Evolutionary conservation across 2,113 vertebrate genomes (phyloP).

Genomic region (Embiotoca jacksoni): DNA sequence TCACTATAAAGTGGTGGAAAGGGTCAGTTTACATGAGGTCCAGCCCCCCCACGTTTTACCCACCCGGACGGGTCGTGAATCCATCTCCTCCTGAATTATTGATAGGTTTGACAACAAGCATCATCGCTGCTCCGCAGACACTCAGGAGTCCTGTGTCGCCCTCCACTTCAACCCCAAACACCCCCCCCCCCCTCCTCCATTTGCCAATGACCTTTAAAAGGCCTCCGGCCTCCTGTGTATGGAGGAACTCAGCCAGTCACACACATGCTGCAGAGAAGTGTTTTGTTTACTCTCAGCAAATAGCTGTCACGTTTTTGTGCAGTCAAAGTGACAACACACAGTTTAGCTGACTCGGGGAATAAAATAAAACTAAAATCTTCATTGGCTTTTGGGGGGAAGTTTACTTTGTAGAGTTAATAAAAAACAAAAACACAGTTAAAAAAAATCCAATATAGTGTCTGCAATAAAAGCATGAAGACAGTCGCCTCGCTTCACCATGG

Average conservation of each 20-base stretch:
- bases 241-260: background rate
- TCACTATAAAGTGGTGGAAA: background rate
- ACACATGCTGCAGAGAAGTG: background rate
- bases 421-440: background rate
- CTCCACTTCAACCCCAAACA: background rate
- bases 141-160: slow-evolving; percentile 34
- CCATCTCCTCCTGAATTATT: slow-evolving; percentile 66
- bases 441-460: background rate
- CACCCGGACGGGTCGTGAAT: background rate
- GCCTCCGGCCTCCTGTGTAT: background rate
- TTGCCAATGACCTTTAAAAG: slow-evolving; percentile 48
- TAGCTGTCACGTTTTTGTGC: background rate
- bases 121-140: background rate
- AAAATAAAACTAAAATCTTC: slow-evolving; percentile 4
- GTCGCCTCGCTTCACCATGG: background rate
- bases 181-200: background rate
- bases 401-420: background rate
- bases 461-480: background rate
- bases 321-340: background rate
- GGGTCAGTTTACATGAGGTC: slow-evolving; percentile 23
- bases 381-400: background rate
- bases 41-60: background rate
- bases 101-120: slow-evolving; percentile 41
- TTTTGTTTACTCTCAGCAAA: background rate
- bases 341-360: background rate